Evolutionary conservation across 2,797 vertebrate species (phyloP), one percentile per base, ranked within the genome.

Genomic region (Epinephelus awoara): DNA sequence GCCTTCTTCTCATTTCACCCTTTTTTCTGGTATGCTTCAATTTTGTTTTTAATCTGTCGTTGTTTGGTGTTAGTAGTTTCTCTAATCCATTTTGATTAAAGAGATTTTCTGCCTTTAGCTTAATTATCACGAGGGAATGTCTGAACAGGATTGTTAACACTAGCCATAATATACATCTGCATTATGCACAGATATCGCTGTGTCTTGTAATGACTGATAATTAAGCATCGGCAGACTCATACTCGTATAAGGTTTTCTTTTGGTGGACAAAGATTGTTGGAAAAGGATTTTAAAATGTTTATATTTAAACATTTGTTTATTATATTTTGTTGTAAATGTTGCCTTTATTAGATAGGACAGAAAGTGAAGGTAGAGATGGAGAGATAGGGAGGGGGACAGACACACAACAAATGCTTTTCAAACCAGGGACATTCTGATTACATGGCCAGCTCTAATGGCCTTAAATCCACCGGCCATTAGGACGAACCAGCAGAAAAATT

Each of bases 1-100:
- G 62, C 77, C 58, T 68, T 76, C 15, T 71, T 66, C 51, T 81
- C 78, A 84, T 85, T 73, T 83, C 72, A 75, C 56, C 52, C 72
- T 71, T 77, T 68, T 80, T 69, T 69, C 70, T 67, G 46, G 13
- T 75, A 17, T 72, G 47, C 63, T 75, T 90, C 6, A 14, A 0
- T 78, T 77, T 54, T 46, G 6, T 44, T 21, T 40, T 80, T 69
- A 63, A 61, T 72, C 67, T 72, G 9, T 83, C 58, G 51, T 67
- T 51, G 47, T 84, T 86, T 79, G 67, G 40, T 68, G 56, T 27
- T 38, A 67, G 52, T 50, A 42, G 54, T 72, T 73, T 65, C 40
- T 75, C 55, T 77, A 67, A 52, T 83, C 59, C 52, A 23, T 70
- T 57, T 17, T 70, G 58, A 66, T 63, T 71, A 44, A 51, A 71